Evolutionary conservation across 2,888 invertebrate genomes (phyloP), one percentile per base, ranked within the genome.

Genomic region (Sceliomorpha sp.): DNA sequence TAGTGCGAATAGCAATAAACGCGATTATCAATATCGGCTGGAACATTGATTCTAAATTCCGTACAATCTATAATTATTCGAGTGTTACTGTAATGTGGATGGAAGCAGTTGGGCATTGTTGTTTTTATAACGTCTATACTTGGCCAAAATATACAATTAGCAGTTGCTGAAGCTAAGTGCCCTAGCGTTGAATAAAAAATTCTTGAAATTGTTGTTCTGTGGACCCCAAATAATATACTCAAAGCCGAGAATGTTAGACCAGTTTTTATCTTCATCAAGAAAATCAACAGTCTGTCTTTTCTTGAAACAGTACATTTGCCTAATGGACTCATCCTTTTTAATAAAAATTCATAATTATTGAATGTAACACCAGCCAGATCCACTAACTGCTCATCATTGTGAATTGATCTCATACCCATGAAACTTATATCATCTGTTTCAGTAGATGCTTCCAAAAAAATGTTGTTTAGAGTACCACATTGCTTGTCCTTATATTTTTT

Each of bases 21-120:
- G 36, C 68, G 29, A 3, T 64, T n/a, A 31, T 63, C 53, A 9
- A 67, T 17, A 9, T 12, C 37, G 1, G 53, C 7, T 7, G 72
- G 64, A 20, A 56, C 44, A 31, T 67, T 47, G 7, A 60, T 44
- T 34, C 26, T 42, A 13, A 72, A 44, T 47, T 74, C 70, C 1
- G 74, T 70, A 9, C 68, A 67, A 55, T 74, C 72, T 3, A 74
- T 69, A n/a, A 74, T 74, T 1, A 68, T 68, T 13, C 74, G 44
- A 58, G 40, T 42, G 17, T 72, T 51, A 2, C 12, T 7, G 48
- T 63, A 72, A 6, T 32, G 7, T 7, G 39, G 15, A 26, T 44
- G 17, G 24, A 70, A 72, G 48, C 24, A 9, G 1, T 37, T 8
- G n/a, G 70, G 70, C 66, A 68, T 62, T 10, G 69, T 62, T 5